A percentile compares a stretch with the other conserved stretches of the same genome.
Evolutionary conservation across 2,888 invertebrate genomes (phyloP).

Genomic region (Pachydiplax longipennis): DNA sequence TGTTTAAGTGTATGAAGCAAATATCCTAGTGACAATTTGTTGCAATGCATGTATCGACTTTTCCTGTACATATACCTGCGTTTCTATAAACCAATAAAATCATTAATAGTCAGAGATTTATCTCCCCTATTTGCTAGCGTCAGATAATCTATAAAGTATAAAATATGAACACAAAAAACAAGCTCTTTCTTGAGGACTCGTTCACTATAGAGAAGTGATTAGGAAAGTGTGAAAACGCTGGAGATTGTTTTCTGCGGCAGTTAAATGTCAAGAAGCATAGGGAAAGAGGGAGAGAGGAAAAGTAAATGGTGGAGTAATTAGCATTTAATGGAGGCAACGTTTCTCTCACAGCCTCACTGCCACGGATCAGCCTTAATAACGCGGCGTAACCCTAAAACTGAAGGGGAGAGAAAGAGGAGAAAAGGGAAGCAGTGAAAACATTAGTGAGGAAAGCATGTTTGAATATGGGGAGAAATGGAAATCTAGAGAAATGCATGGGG

Average conservation of each 20-base stretch:
- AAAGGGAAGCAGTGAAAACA: not conserved
- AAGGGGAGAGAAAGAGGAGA: not conserved
- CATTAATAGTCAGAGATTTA: no score
- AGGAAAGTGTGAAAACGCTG: not conserved
- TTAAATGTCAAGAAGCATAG: not conserved
- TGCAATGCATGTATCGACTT: no score
- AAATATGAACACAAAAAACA: no score
- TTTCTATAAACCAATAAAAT: no score
- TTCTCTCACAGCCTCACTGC: not conserved
- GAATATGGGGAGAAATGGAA: not conserved
- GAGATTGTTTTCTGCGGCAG: not conserved
- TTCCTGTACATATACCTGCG: no score
- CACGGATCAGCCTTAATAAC: slow-evolving; percentile 38
- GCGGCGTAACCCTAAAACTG: not conserved
- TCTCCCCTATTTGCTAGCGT: no score
- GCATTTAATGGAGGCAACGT: slow-evolving; percentile 18
- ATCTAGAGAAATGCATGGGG: no score
- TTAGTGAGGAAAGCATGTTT: not conserved
- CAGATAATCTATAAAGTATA: no score
- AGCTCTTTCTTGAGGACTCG: not conserved
- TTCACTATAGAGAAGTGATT: not conserved
- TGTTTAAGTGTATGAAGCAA: no score
- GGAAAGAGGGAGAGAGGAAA: not conserved
- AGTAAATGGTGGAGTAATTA: slow-evolving; percentile 31
- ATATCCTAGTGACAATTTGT: no score